A percentile compares a stretch with the other conserved stretches of the same genome.
These are phyloP conservation scores for Aegypius monachus DNA, from an alignment of 2,113 vertebrate genomes.

Conservation along the genomic window DNA sequence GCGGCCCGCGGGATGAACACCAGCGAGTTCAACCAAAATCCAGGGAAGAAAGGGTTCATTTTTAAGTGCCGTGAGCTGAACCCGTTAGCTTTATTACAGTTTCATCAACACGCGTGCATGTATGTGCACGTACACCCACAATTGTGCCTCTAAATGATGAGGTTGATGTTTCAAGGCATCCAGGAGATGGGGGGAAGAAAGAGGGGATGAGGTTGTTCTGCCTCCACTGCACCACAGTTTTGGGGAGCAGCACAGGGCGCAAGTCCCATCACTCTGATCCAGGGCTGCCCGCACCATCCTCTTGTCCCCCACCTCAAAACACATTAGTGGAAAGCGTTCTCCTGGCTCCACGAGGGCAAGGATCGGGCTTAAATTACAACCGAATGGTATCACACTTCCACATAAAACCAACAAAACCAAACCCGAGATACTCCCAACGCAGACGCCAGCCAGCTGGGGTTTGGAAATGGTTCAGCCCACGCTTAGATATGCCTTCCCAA, in stretches of 20 bases:
- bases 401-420: background rate
- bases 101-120: rapidly evolving
- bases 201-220: background rate
- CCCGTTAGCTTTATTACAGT: background rate
- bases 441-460: background rate
- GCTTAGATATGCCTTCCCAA: background rate
- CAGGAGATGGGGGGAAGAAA: background rate
- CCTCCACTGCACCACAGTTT: rapidly evolving
- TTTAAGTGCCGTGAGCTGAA: background rate
- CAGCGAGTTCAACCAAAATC: background rate
- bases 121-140: background rate
- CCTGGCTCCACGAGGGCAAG: background rate
- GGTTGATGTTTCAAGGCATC: background rate
- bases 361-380: background rate
- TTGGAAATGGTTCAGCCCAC: background rate
- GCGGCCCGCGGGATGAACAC: rapidly evolving
- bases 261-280: no score
- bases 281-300: background rate
- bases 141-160: background rate
- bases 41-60: background rate
- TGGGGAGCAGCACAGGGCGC: background rate
- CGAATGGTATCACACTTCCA: rapidly evolving
- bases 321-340: background rate
- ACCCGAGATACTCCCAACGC: rapidly evolving
- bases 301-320: background rate